phyloP scores from a whole-genome alignment of 2,797 vertebrate genomes.

The Zenarchopterus dispar region DNA sequence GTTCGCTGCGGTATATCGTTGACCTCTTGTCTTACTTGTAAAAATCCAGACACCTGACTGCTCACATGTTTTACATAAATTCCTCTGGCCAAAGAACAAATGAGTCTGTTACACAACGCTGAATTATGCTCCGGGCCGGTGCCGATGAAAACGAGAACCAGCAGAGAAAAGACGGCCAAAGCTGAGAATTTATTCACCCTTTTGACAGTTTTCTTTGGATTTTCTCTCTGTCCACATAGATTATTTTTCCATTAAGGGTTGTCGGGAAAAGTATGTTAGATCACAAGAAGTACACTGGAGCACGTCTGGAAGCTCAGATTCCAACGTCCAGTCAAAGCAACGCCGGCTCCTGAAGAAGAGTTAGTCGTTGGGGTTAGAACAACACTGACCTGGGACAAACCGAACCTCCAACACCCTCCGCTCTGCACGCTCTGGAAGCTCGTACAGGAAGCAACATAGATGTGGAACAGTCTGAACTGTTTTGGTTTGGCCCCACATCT shows the following conservation, averaged over 20 bases:
- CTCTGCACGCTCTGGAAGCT: slow-evolving; percentile 43
- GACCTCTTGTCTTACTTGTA: too few relatives aligned
- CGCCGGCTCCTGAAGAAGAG: background rate
- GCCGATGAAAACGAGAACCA: background rate
- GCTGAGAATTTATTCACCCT: slow-evolving; percentile 13
- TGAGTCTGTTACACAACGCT: slow-evolving; percentile 21
- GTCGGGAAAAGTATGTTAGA: slow-evolving; percentile 16
- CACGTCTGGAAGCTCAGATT: background rate
- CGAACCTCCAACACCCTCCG: slow-evolving; percentile 11
- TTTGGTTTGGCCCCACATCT: background rate
- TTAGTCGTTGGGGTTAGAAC: too few relatives aligned
- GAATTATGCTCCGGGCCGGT: slow-evolving; percentile 7
- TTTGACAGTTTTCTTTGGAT: slow-evolving; percentile 14
- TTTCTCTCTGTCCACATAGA: background rate
- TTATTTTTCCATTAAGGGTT: background rate
- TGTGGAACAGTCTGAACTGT: slow-evolving; percentile 52
- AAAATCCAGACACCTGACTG: slow-evolving; percentile 8
- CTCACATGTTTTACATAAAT: slow-evolving; percentile 2
- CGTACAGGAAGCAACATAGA: slow-evolving; percentile 23
- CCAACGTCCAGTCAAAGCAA: slow-evolving; percentile 39
- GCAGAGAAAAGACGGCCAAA: background rate
- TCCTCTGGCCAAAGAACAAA: slow-evolving; percentile 25
- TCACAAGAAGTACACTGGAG: slow-evolving; percentile 16
- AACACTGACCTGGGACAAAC: background rate
- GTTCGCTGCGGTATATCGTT: background rate